These are phyloP conservation scores for Chrysopilus asiliformis DNA, from an alignment of 2,888 invertebrate genomes.

Conservation along the genomic window DNA sequence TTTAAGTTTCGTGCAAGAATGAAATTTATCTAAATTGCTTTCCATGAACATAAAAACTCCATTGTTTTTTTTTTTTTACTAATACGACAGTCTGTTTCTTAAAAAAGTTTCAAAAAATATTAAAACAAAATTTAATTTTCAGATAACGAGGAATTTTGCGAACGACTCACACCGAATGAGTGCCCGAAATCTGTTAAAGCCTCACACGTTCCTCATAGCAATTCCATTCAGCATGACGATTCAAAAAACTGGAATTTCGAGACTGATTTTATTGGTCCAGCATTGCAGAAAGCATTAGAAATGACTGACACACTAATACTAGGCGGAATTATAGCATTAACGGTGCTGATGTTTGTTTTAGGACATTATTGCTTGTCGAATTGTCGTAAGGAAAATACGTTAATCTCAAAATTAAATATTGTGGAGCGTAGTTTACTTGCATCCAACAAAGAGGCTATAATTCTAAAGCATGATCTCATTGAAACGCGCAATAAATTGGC, in stretches of 20 bases:
- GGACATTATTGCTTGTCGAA: conserved; percentile 69
- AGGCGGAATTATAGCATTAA: conserved; percentile 52
- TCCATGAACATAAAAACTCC: too few species aligned
- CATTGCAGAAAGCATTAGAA: conserved; percentile 25
- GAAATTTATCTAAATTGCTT: too few species aligned
- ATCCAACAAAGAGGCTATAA: conserved; percentile 48
- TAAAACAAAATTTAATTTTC: background rate
- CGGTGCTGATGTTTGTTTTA: conserved; percentile 57
- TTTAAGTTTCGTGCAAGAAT: too few species aligned
- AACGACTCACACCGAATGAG: conserved; percentile 19
- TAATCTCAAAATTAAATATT: conserved; percentile 53
- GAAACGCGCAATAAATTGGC: conserved; percentile 44
- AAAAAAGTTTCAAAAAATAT: background rate
- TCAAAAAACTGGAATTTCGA: conserved; percentile 11
- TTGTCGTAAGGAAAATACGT: conserved; percentile 51
- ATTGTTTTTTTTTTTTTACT: conserved; percentile 1
- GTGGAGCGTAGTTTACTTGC: conserved; percentile 48
- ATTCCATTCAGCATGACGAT: background rate
- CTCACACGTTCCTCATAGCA: background rate
- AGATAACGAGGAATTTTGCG: conserved; percentile 19
- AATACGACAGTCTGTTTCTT: background rate
- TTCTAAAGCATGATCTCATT: conserved; percentile 48
- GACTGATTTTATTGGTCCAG: conserved; percentile 21
- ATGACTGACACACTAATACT: conserved; percentile 42
- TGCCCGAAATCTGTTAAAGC: conserved; percentile 14